Evolutionary conservation across 2,113 vertebrate genomes (phyloP), one percentile per base, ranked within the genome.

Genomic region (Myiopsitta monachus): DNA sequence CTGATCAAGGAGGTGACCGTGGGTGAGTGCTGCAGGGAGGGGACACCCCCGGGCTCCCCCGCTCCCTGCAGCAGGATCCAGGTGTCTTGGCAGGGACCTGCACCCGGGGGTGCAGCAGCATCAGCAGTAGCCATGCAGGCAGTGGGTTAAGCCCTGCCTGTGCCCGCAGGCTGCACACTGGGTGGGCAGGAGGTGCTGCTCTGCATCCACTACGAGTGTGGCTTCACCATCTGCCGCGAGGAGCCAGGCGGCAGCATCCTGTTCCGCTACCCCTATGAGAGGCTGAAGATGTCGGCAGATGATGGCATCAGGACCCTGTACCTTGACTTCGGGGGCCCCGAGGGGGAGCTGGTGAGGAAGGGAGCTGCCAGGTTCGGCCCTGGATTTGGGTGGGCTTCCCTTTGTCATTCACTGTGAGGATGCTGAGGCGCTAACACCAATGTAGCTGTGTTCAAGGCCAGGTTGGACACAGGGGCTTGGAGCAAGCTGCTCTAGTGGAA

Each of bases 301-400:
- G 99, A 99, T 1, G 99, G 99, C 82, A 98, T 99, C 96, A 98
- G 98, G 81, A 99, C 98, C 91, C 98, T 99, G 33, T 99, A 99
- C 96, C 97, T 99, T 93, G 99, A 99, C 97, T 99, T 99, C 28
- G 99, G 99, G 10, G 99, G 99, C 49, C 98, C 99, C 0, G 99
- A 99, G 92, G 99, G 57, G 57, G 57, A n/a, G 33, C 57, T 59
- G 57, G 57, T 59, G 33, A 59, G 57, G 33, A n/a, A 39, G 67
- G 27, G 28, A n/a, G 30, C 23, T 23, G 38, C 31, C 0, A 9
- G 39, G 24, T 12, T 54, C 19, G 5, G 30, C 16, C 36, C n/a
- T 7, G 3, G 3, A 11, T 46, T 38, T 47, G 14, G 12, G 28
- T 18, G n/a, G 6, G 46, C 9, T 84, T 64, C 9, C 26, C 21